Percentiles rank a stretch among this genome's conserved stretches.
phyloP scores from a whole-genome alignment of 2,888 invertebrate genomes.

The Hoplodrina blanda region DNA sequence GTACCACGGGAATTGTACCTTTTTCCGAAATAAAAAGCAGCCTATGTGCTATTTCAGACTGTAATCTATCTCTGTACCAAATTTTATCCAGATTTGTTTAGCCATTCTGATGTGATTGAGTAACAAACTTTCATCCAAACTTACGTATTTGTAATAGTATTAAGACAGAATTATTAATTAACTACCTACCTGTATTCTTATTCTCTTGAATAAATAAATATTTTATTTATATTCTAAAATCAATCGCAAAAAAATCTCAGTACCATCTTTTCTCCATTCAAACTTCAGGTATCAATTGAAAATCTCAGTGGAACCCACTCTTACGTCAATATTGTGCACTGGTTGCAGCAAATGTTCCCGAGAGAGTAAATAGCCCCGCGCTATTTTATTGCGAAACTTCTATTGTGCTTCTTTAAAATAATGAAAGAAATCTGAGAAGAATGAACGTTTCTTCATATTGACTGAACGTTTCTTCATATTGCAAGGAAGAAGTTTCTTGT shows the following conservation, averaged over 20 bases:
- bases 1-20: too few species aligned
- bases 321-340: slow-evolving; percentile 54
- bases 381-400: slow-evolving; percentile 66
- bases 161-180: too few species aligned
- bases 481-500: slow-evolving; percentile 5
- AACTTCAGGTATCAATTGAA: slow-evolving; percentile 53
- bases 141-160: too few species aligned
- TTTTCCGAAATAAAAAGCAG: too few species aligned
- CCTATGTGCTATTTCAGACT: too few species aligned
- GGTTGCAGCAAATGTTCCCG: slow-evolving; percentile 41
- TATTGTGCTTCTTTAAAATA: slow-evolving; percentile 52
- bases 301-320: slow-evolving; percentile 43
- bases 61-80: too few species aligned
- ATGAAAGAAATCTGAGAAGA: slow-evolving; percentile 53
- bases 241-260: slow-evolving; percentile 4
- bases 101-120: too few species aligned
- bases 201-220: too few species aligned
- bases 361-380: slow-evolving; percentile 61
- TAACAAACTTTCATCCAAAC: too few species aligned
- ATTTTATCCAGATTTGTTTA: too few species aligned
- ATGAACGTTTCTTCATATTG: slow-evolving; percentile 21
- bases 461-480: slow-evolving; percentile 17
- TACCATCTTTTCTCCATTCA: slow-evolving; percentile 24
- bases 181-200: too few species aligned
- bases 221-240: background rate